Evolutionary conservation across 2,113 vertebrate species (phyloP).

Genomic region (Peromyscus californicus): DNA sequence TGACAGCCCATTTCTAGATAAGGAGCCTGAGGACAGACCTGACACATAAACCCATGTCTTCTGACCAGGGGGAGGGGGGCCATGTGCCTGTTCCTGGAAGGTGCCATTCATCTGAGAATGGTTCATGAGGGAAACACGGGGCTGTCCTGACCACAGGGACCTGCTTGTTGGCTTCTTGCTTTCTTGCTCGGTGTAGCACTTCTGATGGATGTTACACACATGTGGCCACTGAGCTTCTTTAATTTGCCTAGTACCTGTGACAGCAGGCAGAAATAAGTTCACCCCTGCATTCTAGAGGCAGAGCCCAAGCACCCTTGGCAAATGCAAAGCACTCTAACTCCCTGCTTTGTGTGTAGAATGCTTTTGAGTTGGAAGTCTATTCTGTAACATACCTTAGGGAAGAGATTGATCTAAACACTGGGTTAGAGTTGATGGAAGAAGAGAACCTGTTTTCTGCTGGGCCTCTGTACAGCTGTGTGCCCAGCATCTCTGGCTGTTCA

Average conservation of each 20-base stretch:
- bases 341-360: neutral
- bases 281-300: neutral
- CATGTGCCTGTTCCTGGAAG: neutral
- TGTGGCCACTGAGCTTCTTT: neutral
- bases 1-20: neutral
- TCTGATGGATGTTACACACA: neutral
- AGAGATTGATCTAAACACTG: neutral
- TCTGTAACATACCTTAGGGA: neutral
- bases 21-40: neutral
- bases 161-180: neutral
- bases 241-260: neutral
- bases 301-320: neutral
- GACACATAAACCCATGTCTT: neutral
- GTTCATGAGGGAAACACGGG: neutral
- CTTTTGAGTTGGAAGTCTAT: neutral
- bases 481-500: neutral
- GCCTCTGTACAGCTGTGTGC: neutral
- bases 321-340: neutral
- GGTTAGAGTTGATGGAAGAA: neutral
- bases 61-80: neutral
- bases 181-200: neutral
- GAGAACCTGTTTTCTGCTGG: neutral
- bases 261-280: neutral
- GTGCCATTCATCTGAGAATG: neutral
- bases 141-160: neutral